Conservation (phyloP, 2,888 invertebrate species). For the Homarus gammarus region DNA sequence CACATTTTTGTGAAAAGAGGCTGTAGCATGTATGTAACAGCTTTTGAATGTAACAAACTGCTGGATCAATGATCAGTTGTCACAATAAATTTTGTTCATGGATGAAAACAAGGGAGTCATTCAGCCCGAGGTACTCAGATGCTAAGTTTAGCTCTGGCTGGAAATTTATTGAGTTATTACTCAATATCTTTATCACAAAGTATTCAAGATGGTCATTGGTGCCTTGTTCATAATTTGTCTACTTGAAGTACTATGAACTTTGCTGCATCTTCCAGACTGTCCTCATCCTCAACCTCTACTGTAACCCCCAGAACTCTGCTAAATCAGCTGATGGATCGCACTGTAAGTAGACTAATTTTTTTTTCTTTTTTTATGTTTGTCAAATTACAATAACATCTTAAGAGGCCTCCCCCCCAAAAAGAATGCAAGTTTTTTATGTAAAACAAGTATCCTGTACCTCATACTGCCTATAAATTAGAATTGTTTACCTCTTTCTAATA, state of each 20-base stretch:
- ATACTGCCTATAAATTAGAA: no score
- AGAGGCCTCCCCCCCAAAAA: no score
- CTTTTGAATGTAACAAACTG: no score
- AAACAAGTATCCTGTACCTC: no score
- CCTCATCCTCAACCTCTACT: constrained; percentile 96
- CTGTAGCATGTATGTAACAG: no score
- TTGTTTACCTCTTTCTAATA: no score
- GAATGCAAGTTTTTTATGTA: no score
- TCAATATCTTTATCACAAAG: background rate
- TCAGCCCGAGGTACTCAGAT: background rate
- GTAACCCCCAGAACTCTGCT: constrained; percentile 98
- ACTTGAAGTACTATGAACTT: constrained; percentile 10
- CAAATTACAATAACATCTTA: constrained; percentile 39
- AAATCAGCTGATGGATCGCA: constrained; percentile 98
- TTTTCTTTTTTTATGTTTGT: constrained; percentile 81
- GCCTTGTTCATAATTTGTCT: background rate
- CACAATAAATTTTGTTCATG: no score
- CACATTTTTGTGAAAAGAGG: no score
- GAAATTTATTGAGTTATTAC: background rate
- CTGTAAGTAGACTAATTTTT: constrained; percentile 78
- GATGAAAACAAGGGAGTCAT: no score
- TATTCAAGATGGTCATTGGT: background rate
- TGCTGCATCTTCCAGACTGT: constrained; percentile 87
- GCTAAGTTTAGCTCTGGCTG: no score
- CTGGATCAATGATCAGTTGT: no score